Conservation (phyloP, 2,113 vertebrate genomes). For the Cyanistes caeruleus region DNA sequence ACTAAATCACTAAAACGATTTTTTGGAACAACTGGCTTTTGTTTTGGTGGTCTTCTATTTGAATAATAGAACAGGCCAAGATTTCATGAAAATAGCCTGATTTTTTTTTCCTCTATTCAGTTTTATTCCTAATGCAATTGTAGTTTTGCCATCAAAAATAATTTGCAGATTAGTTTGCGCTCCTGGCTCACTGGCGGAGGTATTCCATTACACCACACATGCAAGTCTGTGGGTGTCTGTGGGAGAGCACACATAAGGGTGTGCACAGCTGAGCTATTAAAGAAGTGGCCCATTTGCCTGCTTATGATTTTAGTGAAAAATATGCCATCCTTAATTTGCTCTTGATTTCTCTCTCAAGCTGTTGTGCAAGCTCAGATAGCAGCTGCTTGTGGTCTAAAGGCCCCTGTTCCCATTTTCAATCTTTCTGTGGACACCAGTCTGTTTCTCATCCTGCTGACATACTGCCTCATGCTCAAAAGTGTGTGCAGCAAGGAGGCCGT, state of each 20-base stretch:
- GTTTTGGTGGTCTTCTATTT: conserved; percentile 17
- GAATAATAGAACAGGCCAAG: not conserved
- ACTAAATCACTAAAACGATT: conserved; percentile 8
- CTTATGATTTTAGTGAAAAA: not conserved
- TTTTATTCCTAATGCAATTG: not conserved
- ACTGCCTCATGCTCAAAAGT: rapidly evolving
- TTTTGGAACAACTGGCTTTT: not conserved
- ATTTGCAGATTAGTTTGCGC: conserved; percentile 2
- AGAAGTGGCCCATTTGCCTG: not conserved
- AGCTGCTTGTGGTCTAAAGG: not conserved
- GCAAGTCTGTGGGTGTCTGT: not conserved
- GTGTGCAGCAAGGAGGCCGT: rapidly evolving
- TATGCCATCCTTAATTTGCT: not conserved
- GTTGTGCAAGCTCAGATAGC: not conserved
- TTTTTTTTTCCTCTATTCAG: not conserved
- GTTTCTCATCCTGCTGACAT: not conserved
- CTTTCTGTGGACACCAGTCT: not conserved
- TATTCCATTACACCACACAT: not conserved
- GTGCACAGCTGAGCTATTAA: not conserved
- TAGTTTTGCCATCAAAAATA: not conserved
- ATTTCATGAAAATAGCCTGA: not conserved
- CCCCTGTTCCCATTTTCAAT: not conserved
- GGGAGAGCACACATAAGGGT: not conserved
- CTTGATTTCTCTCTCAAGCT: not conserved
- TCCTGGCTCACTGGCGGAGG: not conserved